Conservation (phyloP, 1,140 invertebrate species). For the Phthorimaea operculella region DNA sequence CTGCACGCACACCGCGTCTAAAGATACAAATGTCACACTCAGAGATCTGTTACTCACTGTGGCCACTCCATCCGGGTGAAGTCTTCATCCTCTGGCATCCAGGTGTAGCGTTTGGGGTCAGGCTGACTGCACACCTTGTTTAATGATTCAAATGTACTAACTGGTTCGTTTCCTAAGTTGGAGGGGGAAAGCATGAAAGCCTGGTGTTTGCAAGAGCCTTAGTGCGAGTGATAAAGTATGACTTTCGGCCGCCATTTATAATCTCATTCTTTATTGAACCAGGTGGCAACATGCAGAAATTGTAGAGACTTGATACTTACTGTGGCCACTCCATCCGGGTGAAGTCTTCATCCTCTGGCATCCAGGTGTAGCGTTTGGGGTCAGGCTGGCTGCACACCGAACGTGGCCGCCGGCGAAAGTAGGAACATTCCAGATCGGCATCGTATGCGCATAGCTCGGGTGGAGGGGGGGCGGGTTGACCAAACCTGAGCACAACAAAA, state of each 20-base stretch:
- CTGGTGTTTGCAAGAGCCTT: no score
- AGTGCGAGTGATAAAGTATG: no score
- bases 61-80: slow-evolving; percentile 76
- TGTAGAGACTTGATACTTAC: no score
- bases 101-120: slow-evolving; percentile 80
- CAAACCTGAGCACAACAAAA: slow-evolving; percentile 61
- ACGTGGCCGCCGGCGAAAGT: slow-evolving; percentile 80
- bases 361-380: slow-evolving; percentile 80
- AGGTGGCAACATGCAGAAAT: no score
- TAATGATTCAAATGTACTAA: no score
- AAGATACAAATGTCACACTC: not conserved
- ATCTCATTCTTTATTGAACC: no score
- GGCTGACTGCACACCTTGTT: slow-evolving; percentile 73
- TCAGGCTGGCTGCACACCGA: slow-evolving; percentile 76
- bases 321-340: slow-evolving; percentile 76
- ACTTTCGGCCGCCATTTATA: no score
- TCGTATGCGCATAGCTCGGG: slow-evolving; percentile 71
- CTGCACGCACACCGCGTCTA: not conserved
- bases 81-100: slow-evolving; percentile 81
- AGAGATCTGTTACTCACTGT: slow-evolving; percentile 65
- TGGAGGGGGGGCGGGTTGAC: slow-evolving; percentile 65
- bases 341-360: slow-evolving; percentile 79
- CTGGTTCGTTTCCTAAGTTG: no score
- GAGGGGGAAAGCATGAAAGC: no score
- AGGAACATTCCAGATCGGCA: slow-evolving; percentile 78